Conservation (phyloP, 2,797 vertebrate species). For the Novumbra hubbsi region DNA sequence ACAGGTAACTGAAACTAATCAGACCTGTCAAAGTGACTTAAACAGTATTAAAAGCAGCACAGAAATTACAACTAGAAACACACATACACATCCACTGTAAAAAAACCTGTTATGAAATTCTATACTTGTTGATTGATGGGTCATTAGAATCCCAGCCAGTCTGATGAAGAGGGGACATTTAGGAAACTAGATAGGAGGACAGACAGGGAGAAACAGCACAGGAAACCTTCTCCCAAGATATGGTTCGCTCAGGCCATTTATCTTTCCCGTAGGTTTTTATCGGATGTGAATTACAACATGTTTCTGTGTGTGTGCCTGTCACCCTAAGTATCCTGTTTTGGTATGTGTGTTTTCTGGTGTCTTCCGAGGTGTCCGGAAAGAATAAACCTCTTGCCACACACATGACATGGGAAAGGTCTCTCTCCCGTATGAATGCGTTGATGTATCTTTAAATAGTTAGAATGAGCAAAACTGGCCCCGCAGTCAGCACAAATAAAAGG, state of each 20-base stretch:
- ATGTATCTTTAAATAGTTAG: conserved; percentile 4
- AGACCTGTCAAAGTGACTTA: background rate
- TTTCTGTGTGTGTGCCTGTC: background rate
- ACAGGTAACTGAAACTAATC: background rate
- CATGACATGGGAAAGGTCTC: background rate
- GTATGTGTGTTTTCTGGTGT: conserved; percentile 3
- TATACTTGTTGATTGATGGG: background rate
- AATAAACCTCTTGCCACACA: conserved; percentile 1
- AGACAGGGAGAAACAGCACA: too few relatives aligned
- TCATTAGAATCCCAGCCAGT: too few relatives aligned
- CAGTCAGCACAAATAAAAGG: background rate
- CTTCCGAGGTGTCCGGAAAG: background rate
- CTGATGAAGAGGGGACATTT: too few relatives aligned
- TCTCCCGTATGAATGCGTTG: background rate
- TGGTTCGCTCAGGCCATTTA: too few relatives aligned
- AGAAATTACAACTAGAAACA: background rate
- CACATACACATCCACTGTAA: background rate
- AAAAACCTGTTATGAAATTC: background rate
- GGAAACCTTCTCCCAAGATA: too few relatives aligned
- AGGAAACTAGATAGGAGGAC: too few relatives aligned
- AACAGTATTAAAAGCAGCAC: background rate
- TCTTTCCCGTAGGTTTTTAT: too few relatives aligned
- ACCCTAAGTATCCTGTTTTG: background rate
- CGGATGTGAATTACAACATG: background rate
- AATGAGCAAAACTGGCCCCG: background rate